phyloP scores from a whole-genome alignment of 1,140 invertebrate genomes.

The Brachionus paranguensis region DNA sequence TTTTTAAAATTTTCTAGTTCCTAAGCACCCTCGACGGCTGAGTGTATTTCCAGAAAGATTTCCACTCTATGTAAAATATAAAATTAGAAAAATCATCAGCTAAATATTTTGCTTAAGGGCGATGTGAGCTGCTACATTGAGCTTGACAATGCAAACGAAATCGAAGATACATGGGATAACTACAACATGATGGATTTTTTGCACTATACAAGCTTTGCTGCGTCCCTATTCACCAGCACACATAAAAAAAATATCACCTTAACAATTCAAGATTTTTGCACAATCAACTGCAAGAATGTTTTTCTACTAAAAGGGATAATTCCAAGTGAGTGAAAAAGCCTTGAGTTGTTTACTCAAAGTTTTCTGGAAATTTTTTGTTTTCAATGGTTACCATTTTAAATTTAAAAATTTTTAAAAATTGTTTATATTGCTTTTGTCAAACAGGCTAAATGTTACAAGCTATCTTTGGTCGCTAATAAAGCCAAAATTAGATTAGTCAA shows the following conservation, averaged over 20 bases:
- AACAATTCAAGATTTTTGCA: background rate
- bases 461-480: background rate
- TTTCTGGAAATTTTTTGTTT: background rate
- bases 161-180: background rate
- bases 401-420: background rate
- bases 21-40: background rate
- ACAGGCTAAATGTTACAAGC: background rate
- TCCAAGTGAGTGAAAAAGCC: constrained; percentile 5
- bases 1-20: background rate
- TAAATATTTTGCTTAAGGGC: background rate
- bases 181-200: background rate
- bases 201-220: background rate
- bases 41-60: background rate
- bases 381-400: background rate
- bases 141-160: background rate
- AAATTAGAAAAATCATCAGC: background rate
- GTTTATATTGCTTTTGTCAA: background rate
- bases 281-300: background rate
- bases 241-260: constrained; percentile 9
- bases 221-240: background rate
- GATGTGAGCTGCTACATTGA: background rate
- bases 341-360: background rate
- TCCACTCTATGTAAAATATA: background rate
- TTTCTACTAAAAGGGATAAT: background rate
- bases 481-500: background rate